These are phyloP conservation scores for Drosophila anomalipes DNA, from an alignment of 2,888 invertebrate species.

Conservation along the genomic window DNA sequence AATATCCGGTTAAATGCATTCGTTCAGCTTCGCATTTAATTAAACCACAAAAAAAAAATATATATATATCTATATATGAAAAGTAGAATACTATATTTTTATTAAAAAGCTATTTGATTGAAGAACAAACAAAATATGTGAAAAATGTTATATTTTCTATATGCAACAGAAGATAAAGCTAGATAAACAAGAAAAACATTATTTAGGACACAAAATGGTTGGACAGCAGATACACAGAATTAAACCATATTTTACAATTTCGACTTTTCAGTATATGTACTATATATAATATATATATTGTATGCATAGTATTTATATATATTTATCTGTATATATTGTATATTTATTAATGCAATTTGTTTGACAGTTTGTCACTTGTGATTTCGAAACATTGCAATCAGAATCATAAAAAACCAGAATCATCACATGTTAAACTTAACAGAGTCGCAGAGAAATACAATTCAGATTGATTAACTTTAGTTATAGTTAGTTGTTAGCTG, in stretches of 20 bases:
- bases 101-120: conserved; percentile 5
- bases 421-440: conserved; percentile 66
- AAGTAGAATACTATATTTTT: not conserved
- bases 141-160: not conserved
- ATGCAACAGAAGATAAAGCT: not conserved
- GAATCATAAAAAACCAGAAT: conserved; percentile 48
- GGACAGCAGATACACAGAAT: not conserved
- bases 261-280: conserved; percentile 17
- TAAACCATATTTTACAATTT: conserved; percentile 15
- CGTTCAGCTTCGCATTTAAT: not conserved
- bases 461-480: conserved; percentile 15
- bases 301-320: conserved; percentile 1
- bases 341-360: conserved; percentile 47
- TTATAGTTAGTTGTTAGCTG: conserved; percentile 6
- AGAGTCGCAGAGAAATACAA: conserved; percentile 20
- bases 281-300: conserved; percentile 23
- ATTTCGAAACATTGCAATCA: conserved; percentile 47
- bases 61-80: not conserved
- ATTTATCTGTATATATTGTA: conserved; percentile 28
- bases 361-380: conserved; percentile 50
- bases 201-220: not conserved
- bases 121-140: not conserved
- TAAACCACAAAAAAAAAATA: not conserved
- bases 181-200: not conserved
- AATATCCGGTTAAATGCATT: not conserved